Percentiles rank a stretch among this genome's conserved stretches.
These are phyloP conservation scores for Molorchus minor DNA, from an alignment of 2,888 invertebrate species.

Conservation along the genomic window DNA sequence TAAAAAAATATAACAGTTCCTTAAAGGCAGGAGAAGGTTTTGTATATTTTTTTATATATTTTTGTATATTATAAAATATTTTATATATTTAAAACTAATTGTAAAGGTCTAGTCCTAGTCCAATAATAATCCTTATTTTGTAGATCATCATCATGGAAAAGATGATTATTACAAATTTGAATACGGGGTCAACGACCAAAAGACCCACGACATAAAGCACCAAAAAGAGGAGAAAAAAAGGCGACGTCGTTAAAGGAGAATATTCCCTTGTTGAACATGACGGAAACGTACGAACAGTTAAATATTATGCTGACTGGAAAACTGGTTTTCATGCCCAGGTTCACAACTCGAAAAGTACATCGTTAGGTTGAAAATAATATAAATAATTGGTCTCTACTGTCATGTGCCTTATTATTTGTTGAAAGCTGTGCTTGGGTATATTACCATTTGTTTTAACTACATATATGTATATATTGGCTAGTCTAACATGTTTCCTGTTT, in stretches of 20 bases:
- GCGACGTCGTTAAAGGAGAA: constrained; percentile 75
- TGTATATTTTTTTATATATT: background rate
- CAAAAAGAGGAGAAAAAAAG: constrained; percentile 78
- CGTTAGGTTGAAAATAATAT: background rate
- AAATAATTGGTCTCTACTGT: background rate
- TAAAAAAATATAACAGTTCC: background rate
- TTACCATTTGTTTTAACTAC: constrained; percentile 4
- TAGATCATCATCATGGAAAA: constrained; percentile 38
- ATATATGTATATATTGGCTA: background rate
- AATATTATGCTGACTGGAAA: constrained; percentile 81
- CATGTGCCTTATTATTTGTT: background rate
- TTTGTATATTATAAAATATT: constrained; percentile 1
- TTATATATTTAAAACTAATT: constrained; percentile 22
- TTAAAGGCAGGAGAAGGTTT: constrained; percentile 8
- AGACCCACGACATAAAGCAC: constrained; percentile 78
- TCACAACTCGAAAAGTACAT: constrained; percentile 63
- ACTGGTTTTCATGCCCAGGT: constrained; percentile 81
- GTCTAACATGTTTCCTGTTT: too few species aligned
- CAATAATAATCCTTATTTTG: too few species aligned
- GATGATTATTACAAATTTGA: constrained; percentile 71
- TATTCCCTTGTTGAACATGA: constrained; percentile 72
- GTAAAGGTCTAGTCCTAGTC: too few species aligned
- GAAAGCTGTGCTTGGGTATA: background rate
- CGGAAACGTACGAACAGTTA: constrained; percentile 78
- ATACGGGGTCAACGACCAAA: constrained; percentile 77